phyloP scores from a whole-genome alignment of 2,113 vertebrate genomes.

The Datnioides undecimradiatus region DNA sequence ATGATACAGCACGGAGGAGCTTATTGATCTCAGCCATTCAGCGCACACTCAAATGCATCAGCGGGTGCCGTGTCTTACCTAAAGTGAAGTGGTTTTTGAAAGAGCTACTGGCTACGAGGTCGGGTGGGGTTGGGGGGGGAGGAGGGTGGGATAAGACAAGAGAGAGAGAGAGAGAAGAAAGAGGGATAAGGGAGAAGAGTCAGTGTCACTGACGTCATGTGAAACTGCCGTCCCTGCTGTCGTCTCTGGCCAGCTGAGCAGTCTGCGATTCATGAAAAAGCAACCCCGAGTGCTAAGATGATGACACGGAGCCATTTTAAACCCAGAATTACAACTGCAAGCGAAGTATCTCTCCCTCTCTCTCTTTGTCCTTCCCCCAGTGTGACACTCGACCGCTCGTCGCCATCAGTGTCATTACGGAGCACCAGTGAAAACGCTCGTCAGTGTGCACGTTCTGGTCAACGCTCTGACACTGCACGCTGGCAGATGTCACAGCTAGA shows the following conservation, averaged over 20 bases:
- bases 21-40: conserved; percentile 68
- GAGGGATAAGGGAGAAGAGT: conserved; percentile 34
- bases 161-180: conserved; percentile 25
- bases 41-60: conserved; percentile 56
- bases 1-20: conserved; percentile 52
- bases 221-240: neutral
- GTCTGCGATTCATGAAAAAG: neutral
- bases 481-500: neutral
- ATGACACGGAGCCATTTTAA: conserved; percentile 4
- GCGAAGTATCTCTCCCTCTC: neutral
- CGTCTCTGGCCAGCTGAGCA: neutral
- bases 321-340: neutral
- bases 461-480: neutral
- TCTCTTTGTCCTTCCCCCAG: neutral
- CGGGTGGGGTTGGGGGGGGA: conserved; percentile 1
- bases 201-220: conserved; percentile 34
- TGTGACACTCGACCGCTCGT: neutral
- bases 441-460: neutral
- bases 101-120: conserved; percentile 86
- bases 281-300: neutral
- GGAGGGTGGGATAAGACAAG: conserved; percentile 15
- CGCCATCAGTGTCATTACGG: neutral
- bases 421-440: neutral
- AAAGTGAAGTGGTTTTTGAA: conserved; percentile 91
- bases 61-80: conserved; percentile 80